phyloP scores from a whole-genome alignment of 2,888 invertebrate species.

The Campaea margaritaria region DNA sequence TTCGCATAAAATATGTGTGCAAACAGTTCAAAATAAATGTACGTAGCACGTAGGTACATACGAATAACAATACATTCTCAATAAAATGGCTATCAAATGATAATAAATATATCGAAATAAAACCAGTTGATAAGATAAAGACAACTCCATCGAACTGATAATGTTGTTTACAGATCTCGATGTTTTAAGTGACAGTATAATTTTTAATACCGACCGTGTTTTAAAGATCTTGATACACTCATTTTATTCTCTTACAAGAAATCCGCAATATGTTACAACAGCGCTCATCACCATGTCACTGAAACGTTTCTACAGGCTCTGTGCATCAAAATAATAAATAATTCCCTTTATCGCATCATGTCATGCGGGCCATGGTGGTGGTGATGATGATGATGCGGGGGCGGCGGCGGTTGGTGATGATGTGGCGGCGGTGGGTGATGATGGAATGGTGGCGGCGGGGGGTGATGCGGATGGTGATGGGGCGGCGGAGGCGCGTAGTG shows the following conservation, averaged over 20 bases:
- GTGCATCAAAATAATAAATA: conserved; percentile 1
- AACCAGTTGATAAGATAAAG: conserved; percentile 28
- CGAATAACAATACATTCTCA: conserved; percentile 5
- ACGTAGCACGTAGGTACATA: background rate
- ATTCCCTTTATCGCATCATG: conserved; percentile 22
- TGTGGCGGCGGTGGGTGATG: conserved; percentile 41
- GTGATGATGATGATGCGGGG: conserved; percentile 26
- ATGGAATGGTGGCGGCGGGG: conserved; percentile 31
- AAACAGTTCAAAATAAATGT: background rate
- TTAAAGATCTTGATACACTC: conserved; percentile 5
- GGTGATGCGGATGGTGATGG: conserved; percentile 33
- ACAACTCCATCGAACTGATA: conserved; percentile 24
- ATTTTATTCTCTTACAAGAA: no score
- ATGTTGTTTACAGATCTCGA: conserved; percentile 28
- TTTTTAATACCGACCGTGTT: background rate
- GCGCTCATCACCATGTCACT: no score
- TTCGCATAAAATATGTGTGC: background rate
- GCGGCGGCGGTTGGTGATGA: conserved; percentile 36
- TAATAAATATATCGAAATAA: conserved; percentile 12
- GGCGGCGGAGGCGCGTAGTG: conserved; percentile 39
- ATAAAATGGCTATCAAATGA: conserved; percentile 3
- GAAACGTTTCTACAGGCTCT: no score
- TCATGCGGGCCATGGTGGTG: conserved; percentile 36
- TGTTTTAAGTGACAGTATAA: conserved; percentile 9
- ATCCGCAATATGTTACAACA: no score